Conservation (phyloP, 2,888 invertebrate species). For the Thera obeliscata region DNA sequence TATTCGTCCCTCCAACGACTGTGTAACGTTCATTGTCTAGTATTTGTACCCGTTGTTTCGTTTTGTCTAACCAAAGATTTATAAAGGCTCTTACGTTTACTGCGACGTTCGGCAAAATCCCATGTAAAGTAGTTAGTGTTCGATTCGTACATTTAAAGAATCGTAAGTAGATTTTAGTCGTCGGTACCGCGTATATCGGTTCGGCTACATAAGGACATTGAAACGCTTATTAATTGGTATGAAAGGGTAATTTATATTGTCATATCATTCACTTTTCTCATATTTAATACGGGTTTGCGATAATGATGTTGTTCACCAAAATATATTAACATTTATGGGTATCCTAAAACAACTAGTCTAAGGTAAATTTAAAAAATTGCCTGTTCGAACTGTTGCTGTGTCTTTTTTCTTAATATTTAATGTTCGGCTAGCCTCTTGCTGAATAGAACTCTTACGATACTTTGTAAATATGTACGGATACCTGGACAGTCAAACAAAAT, state of each 20-base stretch:
- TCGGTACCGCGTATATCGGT: slow-evolving; percentile 73
- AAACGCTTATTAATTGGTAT: slow-evolving; percentile 85
- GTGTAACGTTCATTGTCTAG: slow-evolving; percentile 78
- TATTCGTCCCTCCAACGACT: slow-evolving; percentile 83
- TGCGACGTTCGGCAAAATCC: slow-evolving; percentile 68
- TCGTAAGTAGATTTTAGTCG: slow-evolving; percentile 79
- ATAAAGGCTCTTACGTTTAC: slow-evolving; percentile 70
- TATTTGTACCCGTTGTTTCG: slow-evolving; percentile 77
- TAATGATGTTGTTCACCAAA: slow-evolving; percentile 84
- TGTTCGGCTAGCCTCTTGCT: slow-evolving; percentile 74
- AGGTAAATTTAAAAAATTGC: slow-evolving; percentile 81
- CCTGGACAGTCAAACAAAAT: slow-evolving; percentile 24
- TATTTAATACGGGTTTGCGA: slow-evolving; percentile 85
- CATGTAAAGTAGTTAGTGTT: slow-evolving; percentile 80
- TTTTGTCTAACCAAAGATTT: slow-evolving; percentile 83
- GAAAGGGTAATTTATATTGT: slow-evolving; percentile 85
- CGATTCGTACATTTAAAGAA: slow-evolving; percentile 76
- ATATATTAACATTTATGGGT: slow-evolving; percentile 80
- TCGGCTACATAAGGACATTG: slow-evolving; percentile 83
- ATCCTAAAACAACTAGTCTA: slow-evolving; percentile 80
- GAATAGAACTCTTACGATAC: slow-evolving; percentile 38
- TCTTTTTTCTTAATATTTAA: slow-evolving; percentile 79
- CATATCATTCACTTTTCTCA: slow-evolving; percentile 85
- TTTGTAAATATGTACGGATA: slow-evolving; percentile 40
- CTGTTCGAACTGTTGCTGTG: slow-evolving; percentile 77